Evolutionary conservation across 2,888 invertebrate species (phyloP).

Genomic region (Nephrotoma guestfalica): DNA sequence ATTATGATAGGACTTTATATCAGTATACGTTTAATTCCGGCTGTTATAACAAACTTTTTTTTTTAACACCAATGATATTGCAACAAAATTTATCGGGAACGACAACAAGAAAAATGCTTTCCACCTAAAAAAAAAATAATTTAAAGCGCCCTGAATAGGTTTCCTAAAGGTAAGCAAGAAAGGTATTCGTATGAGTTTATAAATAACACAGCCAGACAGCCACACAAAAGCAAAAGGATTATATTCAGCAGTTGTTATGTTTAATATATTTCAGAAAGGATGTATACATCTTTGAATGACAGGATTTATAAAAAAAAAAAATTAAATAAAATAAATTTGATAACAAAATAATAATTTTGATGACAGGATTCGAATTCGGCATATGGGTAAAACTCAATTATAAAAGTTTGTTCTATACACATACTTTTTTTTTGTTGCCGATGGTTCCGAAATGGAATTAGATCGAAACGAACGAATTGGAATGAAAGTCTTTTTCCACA

Average conservation of each 20-base stretch:
- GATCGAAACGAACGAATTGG: background rate
- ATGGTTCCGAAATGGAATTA: background rate
- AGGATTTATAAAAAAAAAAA: background rate
- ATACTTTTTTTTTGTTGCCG: background rate
- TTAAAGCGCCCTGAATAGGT: background rate
- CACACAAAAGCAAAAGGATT: background rate
- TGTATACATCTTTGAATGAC: background rate
- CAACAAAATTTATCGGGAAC: background rate
- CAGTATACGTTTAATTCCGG: background rate
- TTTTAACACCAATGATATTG: background rate
- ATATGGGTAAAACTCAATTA: background rate
- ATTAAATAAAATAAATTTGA: background rate
- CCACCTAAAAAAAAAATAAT: background rate
- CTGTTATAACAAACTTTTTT: background rate
- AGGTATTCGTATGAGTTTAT: background rate
- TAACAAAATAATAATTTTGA: background rate
- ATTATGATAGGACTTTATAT: background rate
- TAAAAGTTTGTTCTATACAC: background rate
- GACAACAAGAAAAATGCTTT: background rate
- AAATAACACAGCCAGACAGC: background rate
- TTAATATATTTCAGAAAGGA: background rate
- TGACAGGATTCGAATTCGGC: background rate
- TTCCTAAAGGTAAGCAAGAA: background rate
- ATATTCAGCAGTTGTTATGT: background rate
- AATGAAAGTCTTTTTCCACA: background rate